Evolutionary conservation across 2,113 vertebrate species (phyloP), one percentile per base, ranked within the genome.

Genomic region (Siphamia tubifer): DNA sequence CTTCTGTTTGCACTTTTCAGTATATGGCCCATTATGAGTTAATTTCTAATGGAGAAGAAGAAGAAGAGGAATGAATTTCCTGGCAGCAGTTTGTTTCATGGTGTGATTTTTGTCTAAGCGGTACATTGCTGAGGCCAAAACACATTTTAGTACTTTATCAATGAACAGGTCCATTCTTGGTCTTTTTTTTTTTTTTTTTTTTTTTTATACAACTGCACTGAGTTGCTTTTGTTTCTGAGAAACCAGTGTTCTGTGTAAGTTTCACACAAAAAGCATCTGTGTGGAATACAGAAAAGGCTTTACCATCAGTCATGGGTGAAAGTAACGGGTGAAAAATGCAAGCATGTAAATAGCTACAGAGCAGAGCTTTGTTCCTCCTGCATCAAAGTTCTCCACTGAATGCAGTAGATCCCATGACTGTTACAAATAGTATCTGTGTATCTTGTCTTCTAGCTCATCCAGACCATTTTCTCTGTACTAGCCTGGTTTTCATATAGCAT

Each of bases 281-380:
- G 43, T 43, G 20, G 31, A 31, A 39, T 23, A 2, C 12, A 21
- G 20, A 63, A 6, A 5, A 11, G 19, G 32, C 65, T 52, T 47
- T 8, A 48, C 23, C 58, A 8, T 40, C 15, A 38, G 32, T 68
- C 31, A 44, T 11, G 60, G 51, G 9, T 56, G 68, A 76, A 68
- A 39, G 4, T 17, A 54, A 6, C 6, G 51, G 42, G 20, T 34
- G 44, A 61, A 72, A 54, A 68, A 81, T 43, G 34, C 16, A 35
- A 67, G 67, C 54, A 23, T 77, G 77, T 83, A 72, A 74, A 87
- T 65, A 63, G 44, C 52, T 5, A 68, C 68, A 76, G 67, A 49
- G 42, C 45, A 4, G 8, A 31, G 45, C 73, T 78, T 72, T 83
- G 62, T 83, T 74, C 47, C 57, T 25, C 28, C 47, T 19, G 2